These are phyloP conservation scores for Pseudolaguvia tuberculata DNA, from an alignment of 2,113 vertebrate genomes.

Conservation along the genomic window DNA sequence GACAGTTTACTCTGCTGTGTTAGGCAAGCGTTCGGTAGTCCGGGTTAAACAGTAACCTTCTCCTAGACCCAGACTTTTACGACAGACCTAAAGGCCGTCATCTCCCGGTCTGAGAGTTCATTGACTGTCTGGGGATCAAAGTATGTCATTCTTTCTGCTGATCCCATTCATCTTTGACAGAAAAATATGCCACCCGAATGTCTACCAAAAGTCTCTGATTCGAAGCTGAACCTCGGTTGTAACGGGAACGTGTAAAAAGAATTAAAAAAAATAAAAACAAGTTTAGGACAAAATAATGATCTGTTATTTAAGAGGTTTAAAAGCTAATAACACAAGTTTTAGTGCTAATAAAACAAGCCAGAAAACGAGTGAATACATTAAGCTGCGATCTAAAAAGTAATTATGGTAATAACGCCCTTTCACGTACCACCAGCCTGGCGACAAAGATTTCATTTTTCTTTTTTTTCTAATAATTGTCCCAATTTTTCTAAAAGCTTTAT, in stretches of 20 bases:
- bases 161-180: constrained; percentile 4
- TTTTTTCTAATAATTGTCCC: neutral
- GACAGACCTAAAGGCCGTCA: constrained; percentile 34
- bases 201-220: neutral
- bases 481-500: neutral
- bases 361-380: neutral
- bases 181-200: neutral
- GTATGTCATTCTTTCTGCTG: constrained; percentile 32
- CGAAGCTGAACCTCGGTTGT: neutral
- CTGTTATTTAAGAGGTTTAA: too few relatives aligned
- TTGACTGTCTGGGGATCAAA: constrained; percentile 48
- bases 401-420: too few relatives aligned
- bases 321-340: neutral
- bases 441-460: neutral
- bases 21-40: constrained; percentile 26
- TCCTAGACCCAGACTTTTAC: constrained; percentile 38
- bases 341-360: neutral
- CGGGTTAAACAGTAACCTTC: constrained; percentile 49
- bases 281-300: too few relatives aligned
- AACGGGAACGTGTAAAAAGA: too few relatives aligned
- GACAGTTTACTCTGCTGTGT: constrained; percentile 14
- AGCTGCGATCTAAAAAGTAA: neutral
- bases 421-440: too few relatives aligned
- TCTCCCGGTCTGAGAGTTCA: neutral
- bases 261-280: neutral